A percentile compares a stretch with the other conserved stretches of the same genome.
phyloP scores from a whole-genome alignment of 2,797 vertebrate species.

The Coilia nasus region DNA sequence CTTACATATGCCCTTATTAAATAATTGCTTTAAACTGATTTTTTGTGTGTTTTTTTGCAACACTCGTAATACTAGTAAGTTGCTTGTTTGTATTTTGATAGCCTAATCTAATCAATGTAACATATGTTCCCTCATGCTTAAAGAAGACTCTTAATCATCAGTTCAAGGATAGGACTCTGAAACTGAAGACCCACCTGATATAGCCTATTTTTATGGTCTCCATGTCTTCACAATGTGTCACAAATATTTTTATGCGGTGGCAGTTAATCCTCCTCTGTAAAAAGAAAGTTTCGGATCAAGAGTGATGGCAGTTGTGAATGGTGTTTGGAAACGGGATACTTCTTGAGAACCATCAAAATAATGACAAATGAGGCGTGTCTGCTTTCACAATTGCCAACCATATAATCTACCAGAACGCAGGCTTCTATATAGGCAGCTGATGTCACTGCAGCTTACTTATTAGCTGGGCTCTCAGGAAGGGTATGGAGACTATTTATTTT shows the following conservation, averaged over 20 bases:
- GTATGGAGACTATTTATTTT: slow-evolving; percentile 8
- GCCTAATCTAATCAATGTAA: slow-evolving; percentile 17
- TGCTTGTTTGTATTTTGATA: not conserved
- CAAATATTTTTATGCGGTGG: slow-evolving; percentile 12
- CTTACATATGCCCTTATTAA: not conserved
- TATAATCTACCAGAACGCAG: not conserved
- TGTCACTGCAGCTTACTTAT: slow-evolving; percentile 14
- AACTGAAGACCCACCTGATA: slow-evolving; percentile 20
- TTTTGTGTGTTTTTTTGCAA: not conserved
- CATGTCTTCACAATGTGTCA: slow-evolving; percentile 23
- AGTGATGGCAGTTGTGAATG: slow-evolving; percentile 9
- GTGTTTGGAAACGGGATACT: slow-evolving; percentile 9
- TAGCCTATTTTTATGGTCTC: slow-evolving; percentile 17
- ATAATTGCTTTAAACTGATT: not conserved
- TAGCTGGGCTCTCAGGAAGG: not conserved
- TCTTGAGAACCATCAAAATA: slow-evolving; percentile 16
- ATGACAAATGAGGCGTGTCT: slow-evolving; percentile 14
- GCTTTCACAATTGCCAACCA: slow-evolving; percentile 27
- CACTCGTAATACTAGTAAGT: not conserved
- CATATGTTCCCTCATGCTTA: slow-evolving; percentile 17
- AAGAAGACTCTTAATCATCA: slow-evolving; percentile 21
- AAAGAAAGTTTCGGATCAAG: slow-evolving; percentile 19
- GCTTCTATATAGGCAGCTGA: slow-evolving; percentile 16
- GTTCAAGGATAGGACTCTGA: slow-evolving; percentile 19
- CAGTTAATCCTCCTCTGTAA: slow-evolving; percentile 6